Evolutionary conservation across 2,888 invertebrate genomes (phyloP).

Genomic region (Eupsilia transversa): DNA sequence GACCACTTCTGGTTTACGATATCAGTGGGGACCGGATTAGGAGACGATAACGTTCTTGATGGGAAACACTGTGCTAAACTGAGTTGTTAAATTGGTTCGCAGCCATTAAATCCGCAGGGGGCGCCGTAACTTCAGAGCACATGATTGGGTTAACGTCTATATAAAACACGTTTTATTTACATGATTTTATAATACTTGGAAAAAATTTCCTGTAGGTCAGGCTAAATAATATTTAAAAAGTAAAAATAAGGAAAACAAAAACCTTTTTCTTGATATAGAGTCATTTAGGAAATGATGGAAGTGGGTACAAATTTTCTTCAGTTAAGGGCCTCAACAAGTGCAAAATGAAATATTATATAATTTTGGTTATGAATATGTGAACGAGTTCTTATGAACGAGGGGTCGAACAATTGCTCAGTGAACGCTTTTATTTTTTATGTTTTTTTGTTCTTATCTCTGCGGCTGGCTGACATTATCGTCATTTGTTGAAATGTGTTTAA

Average conservation of each 20-base stretch:
- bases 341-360: constrained; percentile 38
- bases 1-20: constrained; percentile 89
- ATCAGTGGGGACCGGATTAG: constrained; percentile 88
- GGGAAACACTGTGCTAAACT: constrained; percentile 85
- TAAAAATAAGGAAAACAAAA: constrained; percentile 19
- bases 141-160: constrained; percentile 75
- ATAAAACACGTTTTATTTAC: constrained; percentile 73
- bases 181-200: constrained; percentile 56
- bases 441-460: constrained; percentile 83
- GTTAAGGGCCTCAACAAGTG: constrained; percentile 18
- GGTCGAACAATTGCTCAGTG: constrained; percentile 81
- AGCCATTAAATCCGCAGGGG: constrained; percentile 82
- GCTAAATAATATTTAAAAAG: constrained; percentile 50
- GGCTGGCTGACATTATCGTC: constrained; percentile 87
- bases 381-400: constrained; percentile 72
- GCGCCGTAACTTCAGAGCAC: constrained; percentile 75
- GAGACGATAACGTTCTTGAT: constrained; percentile 87
- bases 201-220: constrained; percentile 57
- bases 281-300: constrained; percentile 24
- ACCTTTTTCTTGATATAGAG: constrained; percentile 19
- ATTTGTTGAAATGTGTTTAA: constrained; percentile 91
- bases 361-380: constrained; percentile 61
- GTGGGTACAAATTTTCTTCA: constrained; percentile 27
- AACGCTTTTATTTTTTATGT: constrained; percentile 76
- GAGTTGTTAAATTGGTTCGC: constrained; percentile 83